Base-by-base conservation (phyloP, 2,797 vertebrate species). In the Lindbergichthys nudifrons region DNA sequence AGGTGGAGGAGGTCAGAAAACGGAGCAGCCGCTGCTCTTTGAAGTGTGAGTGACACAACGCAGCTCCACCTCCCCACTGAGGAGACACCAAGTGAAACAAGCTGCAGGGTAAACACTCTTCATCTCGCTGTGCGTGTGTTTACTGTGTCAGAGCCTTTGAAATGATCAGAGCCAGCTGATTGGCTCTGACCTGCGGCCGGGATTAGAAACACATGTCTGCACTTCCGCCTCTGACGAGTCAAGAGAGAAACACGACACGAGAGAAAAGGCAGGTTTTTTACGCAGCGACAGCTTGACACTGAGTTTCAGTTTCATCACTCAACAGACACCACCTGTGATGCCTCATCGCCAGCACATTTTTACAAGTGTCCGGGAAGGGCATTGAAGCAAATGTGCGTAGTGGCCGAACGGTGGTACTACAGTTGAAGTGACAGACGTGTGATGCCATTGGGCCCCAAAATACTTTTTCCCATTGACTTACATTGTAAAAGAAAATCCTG, bases 151-250 rank as follows among this genome's bases (percentile, higher is more conserved):
- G 65, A 71, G 60, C 39, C 70, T 83, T 73, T 83, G 78, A 83
- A 76, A 78, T 30, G 42, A 77, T 80, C 77, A 73, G 70, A 83
- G 75, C 50, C 13, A 54, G 19, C 59, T 73, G 81, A 76, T 82
- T 78, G 58, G 42, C 59, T 73, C 45, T 42, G 67, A 79, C 78
- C 70, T 60, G 59, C 60, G 6, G 60, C 32, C 52, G 10, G 42
- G 69, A 84, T 84, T 74, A 70, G 30, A 79, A 82, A 76, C 82
- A 85, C 77, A 62, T 79, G 78, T 83, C 57, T 47, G 14, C 12
- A 23, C 53, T 58, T 82, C 58, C 21, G n/a, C 48, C 41, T 56
- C n/a, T 1, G 48, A 50, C 12, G 63, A 51, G n/a, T 79, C 65
- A 47, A 58, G 54, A 21, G 50, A 56, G 70, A 65, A 48, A 16